phyloP scores from a whole-genome alignment of 30 jellyfish, hydroid and myxozoan species.

The Nemopilema nomurai region DNA sequence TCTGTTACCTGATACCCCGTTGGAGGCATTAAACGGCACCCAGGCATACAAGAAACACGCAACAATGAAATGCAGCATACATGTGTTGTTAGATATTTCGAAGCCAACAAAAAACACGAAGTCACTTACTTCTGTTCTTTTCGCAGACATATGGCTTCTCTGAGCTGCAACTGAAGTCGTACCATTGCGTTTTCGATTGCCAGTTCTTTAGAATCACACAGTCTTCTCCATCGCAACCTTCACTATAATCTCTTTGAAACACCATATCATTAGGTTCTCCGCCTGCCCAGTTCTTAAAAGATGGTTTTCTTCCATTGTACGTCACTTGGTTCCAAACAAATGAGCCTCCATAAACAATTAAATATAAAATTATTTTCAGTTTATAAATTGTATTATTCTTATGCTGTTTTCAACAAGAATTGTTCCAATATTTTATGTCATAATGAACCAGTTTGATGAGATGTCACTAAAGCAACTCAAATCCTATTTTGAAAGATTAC shows the following conservation, averaged over 20 bases:
- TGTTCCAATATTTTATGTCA: no score
- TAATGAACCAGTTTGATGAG: no score
- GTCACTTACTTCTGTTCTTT: slow-evolving; percentile 81
- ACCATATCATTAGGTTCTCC: slow-evolving; percentile 91
- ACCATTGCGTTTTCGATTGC: slow-evolving; percentile 76
- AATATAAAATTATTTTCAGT: no score
- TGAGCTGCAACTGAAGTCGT: slow-evolving; percentile 70
- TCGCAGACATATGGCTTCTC: slow-evolving; percentile 88
- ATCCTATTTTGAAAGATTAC: no score
- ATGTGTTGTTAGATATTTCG: no score
- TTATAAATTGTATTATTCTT: no score
- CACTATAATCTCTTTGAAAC: slow-evolving; percentile 14
- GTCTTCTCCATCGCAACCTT: slow-evolving; percentile 90
- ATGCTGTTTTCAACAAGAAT: no score
- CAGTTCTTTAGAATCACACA: slow-evolving; percentile 78
- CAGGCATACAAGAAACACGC: no score
- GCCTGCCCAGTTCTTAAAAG: slow-evolving; percentile 77
- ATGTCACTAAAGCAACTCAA: no score
- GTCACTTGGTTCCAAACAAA: slow-evolving; percentile 76
- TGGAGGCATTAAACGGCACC: no score
- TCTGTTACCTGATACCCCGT: no score
- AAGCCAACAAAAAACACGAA: not conserved
- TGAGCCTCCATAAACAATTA: slow-evolving; percentile 31
- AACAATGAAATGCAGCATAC: no score
- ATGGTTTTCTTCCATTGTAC: slow-evolving; percentile 8